Evolutionary conservation across 2,888 invertebrate species (phyloP).

Genomic region (Amphipyra tragopoginis): DNA sequence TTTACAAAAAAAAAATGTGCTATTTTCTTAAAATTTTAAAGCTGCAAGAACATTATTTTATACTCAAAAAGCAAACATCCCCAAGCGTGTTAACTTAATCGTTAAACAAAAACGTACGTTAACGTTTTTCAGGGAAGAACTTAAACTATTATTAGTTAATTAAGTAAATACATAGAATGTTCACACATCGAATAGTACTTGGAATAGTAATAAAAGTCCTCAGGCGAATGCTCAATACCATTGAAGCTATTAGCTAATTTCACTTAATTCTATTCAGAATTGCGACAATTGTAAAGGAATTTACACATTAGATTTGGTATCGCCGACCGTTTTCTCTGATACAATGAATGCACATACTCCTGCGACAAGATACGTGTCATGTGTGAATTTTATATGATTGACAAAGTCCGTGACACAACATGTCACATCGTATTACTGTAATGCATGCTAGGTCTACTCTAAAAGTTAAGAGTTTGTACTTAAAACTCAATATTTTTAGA

Average conservation of each 20-base stretch:
- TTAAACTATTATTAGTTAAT: background rate
- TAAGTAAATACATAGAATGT: constrained; percentile 17
- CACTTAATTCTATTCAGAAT: constrained; percentile 31
- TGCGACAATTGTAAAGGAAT: constrained; percentile 31
- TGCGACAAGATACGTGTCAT: too few relatives aligned
- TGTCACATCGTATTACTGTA: too few relatives aligned
- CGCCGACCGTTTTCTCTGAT: background rate
- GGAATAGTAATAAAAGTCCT: constrained; percentile 28
- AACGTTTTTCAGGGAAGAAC: constrained; percentile 4
- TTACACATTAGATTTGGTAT: constrained; percentile 19
- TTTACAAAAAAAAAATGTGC: too few relatives aligned
- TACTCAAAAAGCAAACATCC: background rate
- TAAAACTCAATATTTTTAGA: too few relatives aligned
- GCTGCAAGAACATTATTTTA: too few relatives aligned
- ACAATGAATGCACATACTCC: background rate
- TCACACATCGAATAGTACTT: constrained; percentile 8
- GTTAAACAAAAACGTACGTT: background rate
- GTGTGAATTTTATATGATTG: too few relatives aligned
- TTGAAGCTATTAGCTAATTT: constrained; percentile 52
- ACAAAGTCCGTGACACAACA: too few relatives aligned
- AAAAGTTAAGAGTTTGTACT: too few relatives aligned
- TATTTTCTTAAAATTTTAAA: too few relatives aligned
- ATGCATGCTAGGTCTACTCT: too few relatives aligned
- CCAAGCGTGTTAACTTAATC: background rate
- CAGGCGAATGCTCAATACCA: constrained; percentile 25